Conservation (phyloP, 53 echinoderm and acorn worm genomes). For the Pentamera pediparva region DNA sequence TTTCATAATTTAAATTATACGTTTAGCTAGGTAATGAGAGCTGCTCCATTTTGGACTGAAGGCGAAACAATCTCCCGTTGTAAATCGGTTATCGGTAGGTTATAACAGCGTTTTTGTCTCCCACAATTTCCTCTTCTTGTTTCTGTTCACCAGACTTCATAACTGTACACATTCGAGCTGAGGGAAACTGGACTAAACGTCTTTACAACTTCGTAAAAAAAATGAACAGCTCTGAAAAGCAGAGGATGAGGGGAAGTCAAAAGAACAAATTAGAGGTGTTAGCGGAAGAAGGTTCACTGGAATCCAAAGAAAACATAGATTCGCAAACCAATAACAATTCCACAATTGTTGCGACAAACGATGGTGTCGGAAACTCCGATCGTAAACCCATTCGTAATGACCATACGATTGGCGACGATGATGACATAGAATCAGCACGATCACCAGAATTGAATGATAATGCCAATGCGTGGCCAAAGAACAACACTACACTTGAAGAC, state of each 20-base stretch:
- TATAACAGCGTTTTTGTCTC: neutral
- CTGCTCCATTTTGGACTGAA: no score
- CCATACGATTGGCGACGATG: neutral
- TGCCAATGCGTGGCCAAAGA: neutral
- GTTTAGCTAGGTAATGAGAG: no score
- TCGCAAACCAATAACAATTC: no score
- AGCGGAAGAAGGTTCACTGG: neutral
- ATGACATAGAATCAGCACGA: neutral
- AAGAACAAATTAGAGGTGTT: neutral
- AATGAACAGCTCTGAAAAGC: neutral
- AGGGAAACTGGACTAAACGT: constrained; percentile 89
- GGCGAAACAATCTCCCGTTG: neutral
- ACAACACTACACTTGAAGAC: neutral
- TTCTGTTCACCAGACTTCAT: constrained; percentile 50
- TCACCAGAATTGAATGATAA: neutral
- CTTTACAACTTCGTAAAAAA: constrained; percentile 29
- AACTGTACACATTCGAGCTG: constrained; percentile 70
- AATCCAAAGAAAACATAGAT: no score
- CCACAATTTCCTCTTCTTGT: neutral
- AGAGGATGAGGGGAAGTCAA: neutral
- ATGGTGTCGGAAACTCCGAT: neutral
- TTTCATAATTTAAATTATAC: no score
- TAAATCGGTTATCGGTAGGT: neutral
- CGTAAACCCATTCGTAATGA: neutral
- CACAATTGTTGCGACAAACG: neutral